These are phyloP conservation scores for Rhynchophorus ferrugineus DNA, from an alignment of 1,140 invertebrate species.

Conservation along the genomic window DNA sequence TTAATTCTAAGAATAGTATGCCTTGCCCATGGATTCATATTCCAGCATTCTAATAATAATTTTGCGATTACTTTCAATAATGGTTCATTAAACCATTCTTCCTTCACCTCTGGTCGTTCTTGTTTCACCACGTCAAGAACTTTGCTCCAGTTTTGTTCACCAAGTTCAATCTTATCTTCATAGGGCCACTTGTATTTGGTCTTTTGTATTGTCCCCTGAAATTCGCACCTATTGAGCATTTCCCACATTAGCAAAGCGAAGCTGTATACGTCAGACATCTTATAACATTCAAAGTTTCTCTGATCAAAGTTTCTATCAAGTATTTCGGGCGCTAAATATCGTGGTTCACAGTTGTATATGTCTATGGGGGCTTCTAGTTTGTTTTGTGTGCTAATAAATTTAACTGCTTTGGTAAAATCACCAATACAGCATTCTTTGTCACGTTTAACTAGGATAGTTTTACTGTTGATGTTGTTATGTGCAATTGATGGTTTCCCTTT, in stretches of 20 bases:
- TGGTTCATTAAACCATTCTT: conserved; percentile 67
- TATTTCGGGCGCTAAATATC: conserved; percentile 88
- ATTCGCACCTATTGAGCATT: conserved; percentile 66
- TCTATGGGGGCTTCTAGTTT: conserved; percentile 76
- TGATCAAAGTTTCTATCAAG: conserved; percentile 72
- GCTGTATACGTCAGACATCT: conserved; percentile 91
- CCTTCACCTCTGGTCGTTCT: conserved; percentile 64
- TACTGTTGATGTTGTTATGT: conserved; percentile 91
- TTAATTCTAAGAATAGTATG: conserved; percentile 85
- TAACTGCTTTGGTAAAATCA: conserved; percentile 89
- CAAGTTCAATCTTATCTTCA: conserved; percentile 64
- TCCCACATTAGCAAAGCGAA: conserved; percentile 91
- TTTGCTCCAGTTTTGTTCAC: conserved; percentile 70
- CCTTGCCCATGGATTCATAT: conserved; percentile 75
- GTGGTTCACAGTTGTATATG: conserved; percentile 64
- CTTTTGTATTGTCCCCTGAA: conserved; percentile 40
- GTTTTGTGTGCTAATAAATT: conserved; percentile 71
- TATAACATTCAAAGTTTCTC: conserved; percentile 82
- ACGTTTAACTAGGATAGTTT: conserved; percentile 88
- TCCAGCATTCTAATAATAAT: conserved; percentile 89
- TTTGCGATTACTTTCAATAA: conserved; percentile 65
- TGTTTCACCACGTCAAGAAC: conserved; percentile 82
- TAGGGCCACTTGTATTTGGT: conserved; percentile 78
- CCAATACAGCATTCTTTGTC: conserved; percentile 89
- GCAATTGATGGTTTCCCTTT: conserved; percentile 85